A percentile compares a stretch with the other conserved stretches of the same genome.
phyloP scores from a whole-genome alignment of 1,140 invertebrate species.

The Potamilus streckersoni region DNA sequence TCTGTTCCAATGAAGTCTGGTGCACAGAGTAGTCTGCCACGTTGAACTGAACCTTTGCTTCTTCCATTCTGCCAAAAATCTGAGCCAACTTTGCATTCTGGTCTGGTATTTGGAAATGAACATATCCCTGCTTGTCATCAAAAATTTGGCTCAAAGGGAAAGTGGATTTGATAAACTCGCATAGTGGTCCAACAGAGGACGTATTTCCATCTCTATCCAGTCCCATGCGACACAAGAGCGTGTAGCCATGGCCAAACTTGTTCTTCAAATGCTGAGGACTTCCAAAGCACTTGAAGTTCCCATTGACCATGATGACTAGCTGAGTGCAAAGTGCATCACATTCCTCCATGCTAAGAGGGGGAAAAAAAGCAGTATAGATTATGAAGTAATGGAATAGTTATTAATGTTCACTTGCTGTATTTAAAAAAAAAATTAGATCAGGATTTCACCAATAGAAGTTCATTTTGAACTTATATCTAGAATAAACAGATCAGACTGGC shows the following conservation, averaged over 20 bases:
- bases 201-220: constrained; percentile 10
- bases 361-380: too few relatives aligned
- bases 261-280: constrained; percentile 70
- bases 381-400: too few relatives aligned
- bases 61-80: constrained; percentile 76
- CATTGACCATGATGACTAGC: constrained; percentile 72
- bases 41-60: constrained; percentile 69
- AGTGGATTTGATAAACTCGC: constrained; percentile 39
- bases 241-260: constrained; percentile 68
- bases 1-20: constrained; percentile 83
- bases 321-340: constrained; percentile 72
- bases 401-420: too few relatives aligned
- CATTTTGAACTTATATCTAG: too few relatives aligned
- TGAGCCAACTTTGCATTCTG: constrained; percentile 71
- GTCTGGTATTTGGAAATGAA: constrained; percentile 67
- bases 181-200: constrained; percentile 28
- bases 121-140: constrained; percentile 79
- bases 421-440: too few relatives aligned
- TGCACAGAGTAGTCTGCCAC: constrained; percentile 81
- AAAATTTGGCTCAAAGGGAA: constrained; percentile 67
- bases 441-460: too few relatives aligned
- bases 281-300: constrained; percentile 67
- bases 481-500: too few relatives aligned
- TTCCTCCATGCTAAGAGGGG: constrained; percentile 69
- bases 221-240: constrained; percentile 62